Conservation (phyloP, 2,113 vertebrate species). For the Balaeniceps rex region DNA sequence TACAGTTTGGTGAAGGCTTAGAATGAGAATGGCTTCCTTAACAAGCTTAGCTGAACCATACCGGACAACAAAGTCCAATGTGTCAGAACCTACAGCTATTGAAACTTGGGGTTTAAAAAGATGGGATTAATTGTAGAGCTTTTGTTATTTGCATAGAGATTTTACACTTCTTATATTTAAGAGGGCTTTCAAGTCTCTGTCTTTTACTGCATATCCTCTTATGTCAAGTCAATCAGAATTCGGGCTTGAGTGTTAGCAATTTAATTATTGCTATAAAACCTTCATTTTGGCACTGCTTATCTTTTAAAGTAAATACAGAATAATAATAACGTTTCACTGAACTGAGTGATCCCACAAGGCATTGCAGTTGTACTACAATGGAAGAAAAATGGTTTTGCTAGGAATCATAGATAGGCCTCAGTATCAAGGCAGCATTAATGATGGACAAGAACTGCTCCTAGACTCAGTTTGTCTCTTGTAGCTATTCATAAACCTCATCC, state of each 20-base stretch:
- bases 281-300: background rate
- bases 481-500: background rate
- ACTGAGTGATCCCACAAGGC: background rate
- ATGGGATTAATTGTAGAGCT: conserved; percentile 35
- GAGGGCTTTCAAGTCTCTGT: background rate
- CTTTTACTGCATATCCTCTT: conserved; percentile 31
- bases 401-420: background rate
- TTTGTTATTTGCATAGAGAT: conserved; percentile 31
- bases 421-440: background rate
- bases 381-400: background rate
- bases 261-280: conserved; percentile 20
- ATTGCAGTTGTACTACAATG: background rate
- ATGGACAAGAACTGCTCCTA: background rate
- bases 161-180: conserved; percentile 13
- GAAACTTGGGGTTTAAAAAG: background rate
- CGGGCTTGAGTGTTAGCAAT: background rate
- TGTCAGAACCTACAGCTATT: background rate
- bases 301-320: conserved; percentile 24
- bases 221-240: conserved; percentile 19
- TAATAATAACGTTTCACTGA: background rate
- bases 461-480: background rate
- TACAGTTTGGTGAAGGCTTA: background rate
- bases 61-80: background rate
- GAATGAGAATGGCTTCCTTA: background rate
- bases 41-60: background rate